phyloP scores from a whole-genome alignment of 2,113 vertebrate genomes.

The Gracilinanus agilis region DNA sequence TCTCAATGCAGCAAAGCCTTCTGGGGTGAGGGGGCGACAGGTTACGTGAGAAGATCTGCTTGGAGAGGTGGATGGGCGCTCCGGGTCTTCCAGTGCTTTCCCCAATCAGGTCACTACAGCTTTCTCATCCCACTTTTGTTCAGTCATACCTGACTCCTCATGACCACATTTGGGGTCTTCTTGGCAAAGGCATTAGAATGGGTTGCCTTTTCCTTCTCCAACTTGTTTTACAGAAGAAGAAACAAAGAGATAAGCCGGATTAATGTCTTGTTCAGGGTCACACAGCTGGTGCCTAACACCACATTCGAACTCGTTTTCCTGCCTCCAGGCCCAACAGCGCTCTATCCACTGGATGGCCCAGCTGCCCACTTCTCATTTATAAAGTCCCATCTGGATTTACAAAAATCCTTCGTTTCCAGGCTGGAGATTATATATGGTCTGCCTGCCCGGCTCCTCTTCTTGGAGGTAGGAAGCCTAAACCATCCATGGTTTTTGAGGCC shows the following conservation, averaged over 20 bases:
- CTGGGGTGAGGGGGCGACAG: constrained; percentile 20
- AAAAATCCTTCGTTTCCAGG: constrained; percentile 13
- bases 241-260: not conserved
- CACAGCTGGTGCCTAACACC: not conserved
- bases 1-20: constrained; percentile 22
- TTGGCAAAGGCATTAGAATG: too few species aligned
- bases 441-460: constrained; percentile 26
- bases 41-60: constrained; percentile 44
- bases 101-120: constrained; percentile 10
- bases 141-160: not conserved
- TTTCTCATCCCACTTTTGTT: not conserved
- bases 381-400: not conserved
- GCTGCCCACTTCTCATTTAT: not conserved
- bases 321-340: not conserved
- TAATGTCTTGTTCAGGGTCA: too few species aligned
- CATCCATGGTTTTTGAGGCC: constrained; percentile 3
- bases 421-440: not conserved
- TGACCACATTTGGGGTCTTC: too few species aligned
- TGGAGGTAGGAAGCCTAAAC: not conserved
- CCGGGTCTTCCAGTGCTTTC: not conserved
- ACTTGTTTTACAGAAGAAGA: not conserved
- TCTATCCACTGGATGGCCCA: not conserved
- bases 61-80: not conserved
- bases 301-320: not conserved
- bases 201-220: not conserved